Evolutionary conservation across 2,113 vertebrate genomes (phyloP).

Genomic region (Archocentrus centrarchus): DNA sequence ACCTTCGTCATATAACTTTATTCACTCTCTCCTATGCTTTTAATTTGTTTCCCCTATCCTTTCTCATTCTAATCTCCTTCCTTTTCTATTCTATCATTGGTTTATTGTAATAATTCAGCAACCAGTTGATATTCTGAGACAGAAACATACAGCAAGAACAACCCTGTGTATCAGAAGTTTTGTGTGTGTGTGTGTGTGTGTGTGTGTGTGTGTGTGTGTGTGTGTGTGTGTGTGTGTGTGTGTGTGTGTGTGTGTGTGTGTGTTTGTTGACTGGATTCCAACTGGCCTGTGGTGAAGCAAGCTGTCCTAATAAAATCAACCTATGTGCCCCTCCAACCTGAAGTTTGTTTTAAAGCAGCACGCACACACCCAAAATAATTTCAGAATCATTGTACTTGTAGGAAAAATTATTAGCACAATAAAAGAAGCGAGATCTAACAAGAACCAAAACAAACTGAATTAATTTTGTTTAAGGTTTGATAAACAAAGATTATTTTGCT

Average conservation of each 20-base stretch:
- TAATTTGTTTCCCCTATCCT: neutral
- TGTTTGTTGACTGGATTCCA: slow-evolving; percentile 60
- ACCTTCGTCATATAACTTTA: slow-evolving; percentile 14
- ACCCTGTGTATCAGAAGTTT: slow-evolving; percentile 18
- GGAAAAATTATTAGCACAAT: neutral
- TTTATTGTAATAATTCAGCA: slow-evolving; percentile 44
- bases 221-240: neutral
- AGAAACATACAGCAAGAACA: slow-evolving; percentile 25
- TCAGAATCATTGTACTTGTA: neutral
- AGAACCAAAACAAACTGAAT: neutral
- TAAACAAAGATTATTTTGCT: neutral
- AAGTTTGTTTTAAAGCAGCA: slow-evolving; percentile 50
- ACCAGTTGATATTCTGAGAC: slow-evolving; percentile 49
- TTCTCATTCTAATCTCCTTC: neutral
- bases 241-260: slow-evolving; percentile 4
- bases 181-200: neutral
- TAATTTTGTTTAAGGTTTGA: neutral
- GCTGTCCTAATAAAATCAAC: slow-evolving; percentile 73
- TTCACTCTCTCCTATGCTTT: neutral
- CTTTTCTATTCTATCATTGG: slow-evolving; percentile 32
- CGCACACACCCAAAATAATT: slow-evolving; percentile 24
- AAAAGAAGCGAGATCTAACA: neutral
- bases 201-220: too few relatives aligned
- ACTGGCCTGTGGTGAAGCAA: slow-evolving; percentile 68
- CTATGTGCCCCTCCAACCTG: slow-evolving; percentile 36